A percentile compares a stretch with the other conserved stretches of the same genome.
Conservation (phyloP, 2,797 vertebrate genomes). For the Hyperoplus lanceolatus region DNA sequence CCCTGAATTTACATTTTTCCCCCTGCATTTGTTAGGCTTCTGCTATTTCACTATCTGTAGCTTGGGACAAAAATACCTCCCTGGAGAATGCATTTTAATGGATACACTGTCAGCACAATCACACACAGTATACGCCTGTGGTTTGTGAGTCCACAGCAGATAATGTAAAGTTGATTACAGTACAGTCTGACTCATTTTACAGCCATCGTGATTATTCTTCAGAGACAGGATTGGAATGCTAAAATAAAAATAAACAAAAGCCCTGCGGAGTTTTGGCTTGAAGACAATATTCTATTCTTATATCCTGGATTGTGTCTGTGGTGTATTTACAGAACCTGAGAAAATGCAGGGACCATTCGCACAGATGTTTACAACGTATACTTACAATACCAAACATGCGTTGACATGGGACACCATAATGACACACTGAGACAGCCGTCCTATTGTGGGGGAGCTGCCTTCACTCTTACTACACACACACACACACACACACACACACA, state of each 20-base stretch:
- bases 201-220: constrained; percentile 54
- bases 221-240: constrained; percentile 36
- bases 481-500: constrained; percentile 3
- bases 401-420: constrained; percentile 77
- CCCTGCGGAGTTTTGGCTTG: constrained; percentile 56
- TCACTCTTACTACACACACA: constrained; percentile 38
- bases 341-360: constrained; percentile 60
- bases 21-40: constrained; percentile 8
- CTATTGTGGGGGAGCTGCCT: constrained; percentile 65
- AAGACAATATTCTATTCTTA: constrained; percentile 72
- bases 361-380: constrained; percentile 78
- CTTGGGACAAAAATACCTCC: constrained; percentile 18
- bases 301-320: constrained; percentile 61
- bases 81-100: constrained; percentile 28
- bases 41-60: constrained; percentile 18
- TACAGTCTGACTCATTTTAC: constrained; percentile 66
- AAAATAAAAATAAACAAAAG: constrained; percentile 57
- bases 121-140: constrained; percentile 48
- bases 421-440: constrained; percentile 74
- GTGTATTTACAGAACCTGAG: constrained; percentile 75
- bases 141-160: constrained; percentile 45
- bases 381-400: constrained; percentile 79
- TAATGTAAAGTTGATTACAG: constrained; percentile 76
- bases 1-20: constrained; percentile 1
- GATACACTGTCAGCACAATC: constrained; percentile 46